phyloP scores from a whole-genome alignment of 2,888 invertebrate species.

The Poecilus cupreus region DNA sequence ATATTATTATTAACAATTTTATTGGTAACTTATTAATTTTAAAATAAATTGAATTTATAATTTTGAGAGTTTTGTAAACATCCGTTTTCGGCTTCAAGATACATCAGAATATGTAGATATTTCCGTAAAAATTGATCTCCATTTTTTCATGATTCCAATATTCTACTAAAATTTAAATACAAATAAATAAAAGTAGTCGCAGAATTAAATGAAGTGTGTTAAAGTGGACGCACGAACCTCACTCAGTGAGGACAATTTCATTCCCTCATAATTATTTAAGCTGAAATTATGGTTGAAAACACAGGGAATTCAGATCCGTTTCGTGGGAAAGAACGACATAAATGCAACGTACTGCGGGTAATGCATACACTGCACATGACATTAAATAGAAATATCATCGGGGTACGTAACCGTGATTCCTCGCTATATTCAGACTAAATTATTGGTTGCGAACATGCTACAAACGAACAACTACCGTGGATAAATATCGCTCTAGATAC shows the following conservation, averaged over 20 bases:
- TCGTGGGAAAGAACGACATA: conserved; percentile 45
- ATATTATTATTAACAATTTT: too few species aligned
- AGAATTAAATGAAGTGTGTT: too few species aligned
- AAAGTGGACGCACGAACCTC: too few species aligned
- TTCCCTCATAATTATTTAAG: conserved; percentile 19
- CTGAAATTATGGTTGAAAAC: neutral
- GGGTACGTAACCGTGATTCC: conserved; percentile 46
- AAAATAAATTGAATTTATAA: too few species aligned
- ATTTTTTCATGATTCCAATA: too few species aligned
- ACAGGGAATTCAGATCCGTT: neutral
- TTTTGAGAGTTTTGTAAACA: too few species aligned
- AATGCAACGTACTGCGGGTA: conserved; percentile 18
- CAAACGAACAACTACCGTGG: neutral
- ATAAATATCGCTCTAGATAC: neutral
- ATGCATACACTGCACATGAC: conserved; percentile 44
- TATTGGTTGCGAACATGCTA: conserved; percentile 32
- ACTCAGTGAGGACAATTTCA: neutral
- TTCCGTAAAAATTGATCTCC: too few species aligned
- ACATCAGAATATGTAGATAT: too few species aligned
- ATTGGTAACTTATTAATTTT: too few species aligned
- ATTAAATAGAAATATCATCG: conserved; percentile 55
- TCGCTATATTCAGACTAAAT: conserved; percentile 21
- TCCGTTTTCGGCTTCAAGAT: too few species aligned
- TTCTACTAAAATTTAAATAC: too few species aligned
- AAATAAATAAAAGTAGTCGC: too few species aligned